A percentile compares a stretch with the other conserved stretches of the same genome.
Conservation (phyloP, 2,888 invertebrate genomes). For the Tortricodes alternella region DNA sequence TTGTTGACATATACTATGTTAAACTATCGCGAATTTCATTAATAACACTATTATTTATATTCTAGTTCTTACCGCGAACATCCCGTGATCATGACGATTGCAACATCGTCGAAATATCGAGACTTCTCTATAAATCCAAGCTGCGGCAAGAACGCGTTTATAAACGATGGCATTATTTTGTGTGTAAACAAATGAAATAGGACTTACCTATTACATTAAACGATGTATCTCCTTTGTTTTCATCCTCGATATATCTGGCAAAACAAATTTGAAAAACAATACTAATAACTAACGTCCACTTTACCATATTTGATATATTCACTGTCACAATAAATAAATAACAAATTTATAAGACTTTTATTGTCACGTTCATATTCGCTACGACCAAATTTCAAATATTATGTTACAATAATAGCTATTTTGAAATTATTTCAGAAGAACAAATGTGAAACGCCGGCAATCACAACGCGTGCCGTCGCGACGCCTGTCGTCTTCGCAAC, state of each 20-base stretch:
- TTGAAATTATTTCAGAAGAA: constrained; percentile 27
- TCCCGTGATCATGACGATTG: no score
- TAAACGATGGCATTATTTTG: no score
- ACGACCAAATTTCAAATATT: neutral
- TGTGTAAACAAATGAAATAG: neutral
- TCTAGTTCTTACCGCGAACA: no score
- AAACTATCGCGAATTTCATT: no score
- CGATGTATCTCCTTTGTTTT: neutral
- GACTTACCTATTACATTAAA: constrained; percentile 13
- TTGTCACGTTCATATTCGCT: neutral
- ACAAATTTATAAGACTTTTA: neutral
- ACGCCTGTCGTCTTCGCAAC: constrained; percentile 42
- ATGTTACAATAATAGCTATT: constrained; percentile 7
- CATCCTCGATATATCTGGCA: neutral
- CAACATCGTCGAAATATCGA: no score
- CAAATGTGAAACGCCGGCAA: constrained; percentile 28
- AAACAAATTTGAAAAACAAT: constrained; percentile 1
- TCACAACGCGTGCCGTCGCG: constrained; percentile 40
- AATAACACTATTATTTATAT: no score
- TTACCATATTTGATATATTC: constrained; percentile 6
- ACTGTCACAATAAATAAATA: neutral
- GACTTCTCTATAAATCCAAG: no score
- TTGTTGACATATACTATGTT: no score
- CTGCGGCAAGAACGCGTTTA: no score
- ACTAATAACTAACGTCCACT: constrained; percentile 3